Percentiles rank a stretch among this genome's conserved stretches.
These are phyloP conservation scores for Coenobita brevimanus DNA, from an alignment of 1,140 invertebrate genomes.

Conservation along the genomic window DNA sequence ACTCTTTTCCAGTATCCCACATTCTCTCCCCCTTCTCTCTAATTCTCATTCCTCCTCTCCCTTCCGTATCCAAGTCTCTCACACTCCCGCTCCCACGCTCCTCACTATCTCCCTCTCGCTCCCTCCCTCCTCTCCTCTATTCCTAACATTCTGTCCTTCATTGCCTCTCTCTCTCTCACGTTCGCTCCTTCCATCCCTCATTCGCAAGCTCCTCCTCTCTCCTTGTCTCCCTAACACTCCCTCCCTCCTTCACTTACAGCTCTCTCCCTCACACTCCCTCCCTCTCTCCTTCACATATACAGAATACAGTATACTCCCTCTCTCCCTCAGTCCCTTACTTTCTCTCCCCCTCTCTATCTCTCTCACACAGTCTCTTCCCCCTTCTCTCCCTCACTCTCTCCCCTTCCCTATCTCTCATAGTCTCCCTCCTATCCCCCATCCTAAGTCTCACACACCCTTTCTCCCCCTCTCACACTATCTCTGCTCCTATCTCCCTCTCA, in stretches of 20 bases:
- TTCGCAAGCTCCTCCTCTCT: too few species aligned
- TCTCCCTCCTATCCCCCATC: background rate
- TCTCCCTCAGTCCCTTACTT: background rate
- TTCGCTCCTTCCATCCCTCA: too few species aligned
- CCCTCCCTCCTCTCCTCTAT: too few species aligned
- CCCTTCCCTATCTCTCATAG: too few species aligned
- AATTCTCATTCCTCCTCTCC: too few species aligned
- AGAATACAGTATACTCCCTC: background rate
- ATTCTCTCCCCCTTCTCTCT: too few species aligned
- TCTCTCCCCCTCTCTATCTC: background rate
- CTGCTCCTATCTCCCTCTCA: background rate
- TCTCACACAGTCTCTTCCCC: background rate
- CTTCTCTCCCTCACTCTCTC: background rate
- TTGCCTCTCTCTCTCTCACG: slow-evolving; percentile 3
- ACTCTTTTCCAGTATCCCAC: too few species aligned
- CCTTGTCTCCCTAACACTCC: background rate
- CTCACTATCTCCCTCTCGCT: too few species aligned
- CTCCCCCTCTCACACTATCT: background rate
- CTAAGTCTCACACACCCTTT: background rate
- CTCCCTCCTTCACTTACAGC: background rate
- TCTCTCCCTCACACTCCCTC: background rate
- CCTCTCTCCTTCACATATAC: background rate
- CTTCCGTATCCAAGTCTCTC: too few species aligned
- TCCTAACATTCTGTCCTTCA: too few species aligned
- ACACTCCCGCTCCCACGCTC: too few species aligned